Evolutionary conservation across 2,113 vertebrate genomes (phyloP), one percentile per base, ranked within the genome.

Genomic region (Eretmochelys imbricata): DNA sequence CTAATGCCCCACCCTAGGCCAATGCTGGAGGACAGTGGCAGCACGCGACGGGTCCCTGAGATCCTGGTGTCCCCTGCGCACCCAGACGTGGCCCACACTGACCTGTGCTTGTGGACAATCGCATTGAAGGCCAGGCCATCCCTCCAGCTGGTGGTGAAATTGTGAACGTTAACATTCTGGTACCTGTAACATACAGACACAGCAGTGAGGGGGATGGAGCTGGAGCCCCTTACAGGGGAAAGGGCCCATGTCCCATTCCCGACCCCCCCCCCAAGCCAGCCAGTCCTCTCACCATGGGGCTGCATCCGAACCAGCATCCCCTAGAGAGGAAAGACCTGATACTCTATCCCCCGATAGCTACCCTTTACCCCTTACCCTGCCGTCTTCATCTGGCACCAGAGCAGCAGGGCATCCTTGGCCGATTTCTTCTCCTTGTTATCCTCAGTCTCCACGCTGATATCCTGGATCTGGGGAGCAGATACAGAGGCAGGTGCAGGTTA

Each of bases 311-410:
- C 65, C n/a, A 72, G 16, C 31, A 8, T 14, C 62, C 31, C 31
- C 31, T 8, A 65, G 65, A 72, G n/a, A 72, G 19, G 65, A 72
- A 72, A 72, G 65, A 10, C n/a, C n/a, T 72, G 9, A 72, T 72
- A 69, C 6, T 69, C 65, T 69, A 17, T 29, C 8, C 35, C 65
- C 3, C 1, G 16, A 35, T n/a, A 72, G n/a, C 17, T 72, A 17
- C 65, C 38, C 42, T 48, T 27, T 19, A 3, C 29, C 87, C 85
- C 99, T 98, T 84, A 99, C 99, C 99, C 99, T 1, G 99, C 99
- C 0, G 99, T 99, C 98, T 99, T 99, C 99, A 99, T 99, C 98
- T 99, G 99, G 97, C 99, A 99, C 99, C 99, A 99, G 59, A 99
- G 98, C 92, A 99, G 98, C 89, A 99, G 98, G 7, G 99, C 99